phyloP scores from a whole-genome alignment of 1,140 invertebrate genomes.

The Radopholus similis region DNA sequence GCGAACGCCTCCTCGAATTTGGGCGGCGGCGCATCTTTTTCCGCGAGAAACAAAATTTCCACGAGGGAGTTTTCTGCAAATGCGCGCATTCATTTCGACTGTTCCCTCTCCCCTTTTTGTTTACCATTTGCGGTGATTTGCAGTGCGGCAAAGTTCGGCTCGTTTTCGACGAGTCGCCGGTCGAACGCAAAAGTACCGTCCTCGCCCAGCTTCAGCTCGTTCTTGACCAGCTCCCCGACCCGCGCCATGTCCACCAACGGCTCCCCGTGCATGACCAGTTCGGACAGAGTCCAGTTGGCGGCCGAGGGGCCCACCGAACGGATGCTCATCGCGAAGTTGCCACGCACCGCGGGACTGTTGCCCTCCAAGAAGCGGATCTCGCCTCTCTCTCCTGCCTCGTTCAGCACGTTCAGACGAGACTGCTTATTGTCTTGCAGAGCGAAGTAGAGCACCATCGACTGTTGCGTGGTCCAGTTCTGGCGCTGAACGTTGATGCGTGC shows the following conservation, averaged over 20 bases:
- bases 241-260: conserved; percentile 4
- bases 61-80: conserved; percentile 9
- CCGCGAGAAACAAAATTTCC: conserved; percentile 11
- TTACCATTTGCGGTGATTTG: conserved; percentile 2
- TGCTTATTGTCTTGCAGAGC: background rate
- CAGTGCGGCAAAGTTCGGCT: conserved; percentile 18
- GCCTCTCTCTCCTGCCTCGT: background rate
- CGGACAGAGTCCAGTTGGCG: background rate
- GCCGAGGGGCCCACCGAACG: background rate
- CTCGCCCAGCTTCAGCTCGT: background rate
- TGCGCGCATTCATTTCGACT: background rate
- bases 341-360: background rate
- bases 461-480: background rate
- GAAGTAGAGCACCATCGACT: conserved; percentile 28
- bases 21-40: background rate
- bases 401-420: background rate
- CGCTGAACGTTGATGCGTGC: conserved; percentile 21
- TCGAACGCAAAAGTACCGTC: conserved; percentile 7
- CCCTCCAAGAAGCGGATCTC: background rate
- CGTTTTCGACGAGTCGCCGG: background rate
- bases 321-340: conserved; percentile 3
- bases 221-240: background rate
- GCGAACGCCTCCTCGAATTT: background rate
- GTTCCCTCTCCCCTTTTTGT: background rate
- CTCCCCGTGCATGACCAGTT: background rate